Conservation (phyloP, 1,140 invertebrate species). For the Sinella curviseta region DNA sequence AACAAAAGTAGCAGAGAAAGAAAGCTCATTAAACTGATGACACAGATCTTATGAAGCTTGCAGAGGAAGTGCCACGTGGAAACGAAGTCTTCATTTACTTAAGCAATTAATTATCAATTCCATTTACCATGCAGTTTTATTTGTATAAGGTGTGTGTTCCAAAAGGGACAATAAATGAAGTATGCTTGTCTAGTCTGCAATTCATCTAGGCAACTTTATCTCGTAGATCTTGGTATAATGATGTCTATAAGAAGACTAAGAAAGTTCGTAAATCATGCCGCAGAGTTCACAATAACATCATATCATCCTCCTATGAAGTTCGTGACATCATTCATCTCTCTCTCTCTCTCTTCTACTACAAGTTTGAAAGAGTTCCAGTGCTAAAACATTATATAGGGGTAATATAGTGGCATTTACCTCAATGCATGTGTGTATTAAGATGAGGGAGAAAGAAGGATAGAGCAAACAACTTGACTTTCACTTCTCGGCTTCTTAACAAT, state of each 20-base stretch:
- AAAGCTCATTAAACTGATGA: too few species aligned
- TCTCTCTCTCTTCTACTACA: too few species aligned
- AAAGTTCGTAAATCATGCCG: slow-evolving; percentile 5
- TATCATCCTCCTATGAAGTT: not conserved
- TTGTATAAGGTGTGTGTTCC: too few species aligned
- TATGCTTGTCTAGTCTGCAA: not conserved
- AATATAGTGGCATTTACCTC: not conserved
- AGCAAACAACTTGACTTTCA: slow-evolving; percentile 5
- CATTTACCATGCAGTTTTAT: too few species aligned
- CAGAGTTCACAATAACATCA: slow-evolving; percentile 4
- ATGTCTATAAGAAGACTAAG: not conserved
- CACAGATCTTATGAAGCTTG: too few species aligned
- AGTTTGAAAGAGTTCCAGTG: not conserved
- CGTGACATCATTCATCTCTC: not conserved
- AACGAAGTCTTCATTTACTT: not conserved
- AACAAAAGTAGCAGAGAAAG: too few species aligned
- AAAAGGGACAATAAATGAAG: too few species aligned
- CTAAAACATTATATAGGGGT: too few species aligned
- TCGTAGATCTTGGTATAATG: not conserved
- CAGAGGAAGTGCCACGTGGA: too few species aligned
- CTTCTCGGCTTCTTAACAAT: slow-evolving; percentile 18
- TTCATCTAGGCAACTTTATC: not conserved
- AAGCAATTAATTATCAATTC: slow-evolving; percentile 15
- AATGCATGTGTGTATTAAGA: too few species aligned
- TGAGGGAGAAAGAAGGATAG: too few species aligned